These are phyloP conservation scores for Noctua pronuba DNA, from an alignment of 2,888 invertebrate genomes.

Conservation along the genomic window DNA sequence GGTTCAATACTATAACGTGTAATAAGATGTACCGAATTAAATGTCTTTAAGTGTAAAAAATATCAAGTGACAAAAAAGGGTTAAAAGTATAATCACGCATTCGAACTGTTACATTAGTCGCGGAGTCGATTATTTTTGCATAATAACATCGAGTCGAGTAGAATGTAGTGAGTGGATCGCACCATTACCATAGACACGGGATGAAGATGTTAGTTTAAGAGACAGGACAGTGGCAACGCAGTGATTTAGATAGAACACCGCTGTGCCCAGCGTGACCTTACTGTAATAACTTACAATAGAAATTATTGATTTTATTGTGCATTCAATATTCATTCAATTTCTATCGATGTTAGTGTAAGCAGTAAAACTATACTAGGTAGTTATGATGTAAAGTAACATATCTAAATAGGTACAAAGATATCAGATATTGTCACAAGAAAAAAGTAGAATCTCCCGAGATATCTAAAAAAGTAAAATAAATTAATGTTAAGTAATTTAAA, in stretches of 20 bases:
- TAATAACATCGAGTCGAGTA: constrained; percentile 49
- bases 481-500: neutral
- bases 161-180: constrained; percentile 41
- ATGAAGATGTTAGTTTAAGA: constrained; percentile 65
- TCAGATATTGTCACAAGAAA: neutral
- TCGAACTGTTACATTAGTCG: constrained; percentile 31
- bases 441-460: neutral
- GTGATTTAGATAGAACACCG: constrained; percentile 79
- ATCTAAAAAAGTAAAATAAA: neutral
- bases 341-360: constrained; percentile 48
- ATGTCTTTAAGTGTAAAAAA: constrained; percentile 13
- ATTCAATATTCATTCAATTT: constrained; percentile 53
- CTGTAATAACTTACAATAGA: constrained; percentile 71
- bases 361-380: constrained; percentile 28
- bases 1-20: constrained; percentile 15
- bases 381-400: constrained; percentile 6
- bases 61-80: constrained; percentile 25
- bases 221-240: constrained; percentile 71
- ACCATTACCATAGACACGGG: constrained; percentile 58
- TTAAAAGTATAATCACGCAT: constrained; percentile 21
- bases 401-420: neutral
- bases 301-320: constrained; percentile 65
- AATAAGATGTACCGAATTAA: constrained; percentile 49
- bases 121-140: constrained; percentile 53
- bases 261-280: constrained; percentile 76